Conservation (phyloP, 92 coral and sea anemone species). For the Scolanthus callimorphus region DNA sequence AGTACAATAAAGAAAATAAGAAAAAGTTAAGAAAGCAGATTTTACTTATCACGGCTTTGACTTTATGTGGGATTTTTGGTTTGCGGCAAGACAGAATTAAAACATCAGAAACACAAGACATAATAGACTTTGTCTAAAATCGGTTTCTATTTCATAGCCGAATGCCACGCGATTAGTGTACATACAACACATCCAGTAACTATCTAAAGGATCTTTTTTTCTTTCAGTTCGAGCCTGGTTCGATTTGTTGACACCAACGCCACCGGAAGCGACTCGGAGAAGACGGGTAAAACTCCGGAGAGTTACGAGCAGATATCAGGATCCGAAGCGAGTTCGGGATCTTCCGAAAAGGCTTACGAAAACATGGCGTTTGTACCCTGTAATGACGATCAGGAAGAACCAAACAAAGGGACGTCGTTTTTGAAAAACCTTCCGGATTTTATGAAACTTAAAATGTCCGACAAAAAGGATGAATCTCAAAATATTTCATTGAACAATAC, state of each 20-base stretch:
- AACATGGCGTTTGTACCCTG: slow-evolving; percentile 21
- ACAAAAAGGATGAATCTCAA: slow-evolving; percentile 13
- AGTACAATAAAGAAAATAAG: too few relatives aligned
- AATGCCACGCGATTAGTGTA: too few relatives aligned
- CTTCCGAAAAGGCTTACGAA: background rate
- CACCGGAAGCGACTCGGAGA: slow-evolving; percentile 22
- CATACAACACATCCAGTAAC: too few relatives aligned
- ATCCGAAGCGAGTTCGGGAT: background rate
- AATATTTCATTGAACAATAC: background rate
- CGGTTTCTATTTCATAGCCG: too few relatives aligned
- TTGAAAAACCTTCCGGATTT: slow-evolving; percentile 20
- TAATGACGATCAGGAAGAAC: slow-evolving; percentile 16
- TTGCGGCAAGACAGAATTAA: too few relatives aligned
- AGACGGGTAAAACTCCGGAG: background rate
- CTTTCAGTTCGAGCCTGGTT: slow-evolving; percentile 11
- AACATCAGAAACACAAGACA: too few relatives aligned
- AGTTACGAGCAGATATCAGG: background rate
- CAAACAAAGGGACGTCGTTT: slow-evolving; percentile 8
- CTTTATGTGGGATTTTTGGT: too few relatives aligned
- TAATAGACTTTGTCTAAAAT: too few relatives aligned
- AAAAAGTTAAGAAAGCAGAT: too few relatives aligned
- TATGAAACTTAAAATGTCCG: slow-evolving; percentile 15
- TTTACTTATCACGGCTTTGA: too few relatives aligned
- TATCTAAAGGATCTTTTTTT: background rate
- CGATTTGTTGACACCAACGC: slow-evolving; percentile 20